Base-by-base conservation (phyloP, 1,140 invertebrate genomes). In the Lycorma delicatula region DNA sequence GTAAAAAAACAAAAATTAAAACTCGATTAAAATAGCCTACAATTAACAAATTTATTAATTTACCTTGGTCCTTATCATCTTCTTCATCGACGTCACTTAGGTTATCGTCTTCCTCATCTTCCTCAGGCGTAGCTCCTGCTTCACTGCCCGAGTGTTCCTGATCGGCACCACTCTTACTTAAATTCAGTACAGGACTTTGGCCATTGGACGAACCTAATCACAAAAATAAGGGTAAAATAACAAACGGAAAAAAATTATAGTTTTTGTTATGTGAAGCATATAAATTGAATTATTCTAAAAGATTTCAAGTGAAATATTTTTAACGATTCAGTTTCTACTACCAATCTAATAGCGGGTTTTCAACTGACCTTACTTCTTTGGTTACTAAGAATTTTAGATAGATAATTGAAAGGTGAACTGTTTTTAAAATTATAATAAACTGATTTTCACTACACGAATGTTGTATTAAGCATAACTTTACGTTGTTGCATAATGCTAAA, bases 121-220 rank as follows among this genome's bases (percentile, higher is more conserved):
- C 87, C 59, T 81, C 79, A 34, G 82, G 77, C 67, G 84, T 83
- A 61, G 87, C 85, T 62, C 65, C 63, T 63, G 71, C 56, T 66
- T 72, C 83, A 68, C 78, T 86, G 68, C 76, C 81, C 56, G 47
- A 64, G 63, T 60, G 60, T 6, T 18, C 41, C n/a, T 59, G 54
- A 18, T 74, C 82, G 69, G 74, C 81, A 49, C 87, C 87, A 27
- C 86, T 89, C 74, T 93, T 93, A 3, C 89, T 93, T 18, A 93
- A 75, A 72, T 93, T 93, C 60, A 93, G 72, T 34, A 93, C 89
- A 38, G 90, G 91, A 82, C 89, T 93, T 74, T 91, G 88, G 25
- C 87, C 87, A 67, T 86, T 89, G 44, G 88, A 86, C 38, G 89
- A 91, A 61, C 87, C 89, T 90, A 68, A 1, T 9, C 3, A 49